Percentiles rank a stretch among this genome's conserved stretches.
Evolutionary conservation across 2,888 invertebrate genomes (phyloP).

Genomic region (Xanthorhoe spadicearia): DNA sequence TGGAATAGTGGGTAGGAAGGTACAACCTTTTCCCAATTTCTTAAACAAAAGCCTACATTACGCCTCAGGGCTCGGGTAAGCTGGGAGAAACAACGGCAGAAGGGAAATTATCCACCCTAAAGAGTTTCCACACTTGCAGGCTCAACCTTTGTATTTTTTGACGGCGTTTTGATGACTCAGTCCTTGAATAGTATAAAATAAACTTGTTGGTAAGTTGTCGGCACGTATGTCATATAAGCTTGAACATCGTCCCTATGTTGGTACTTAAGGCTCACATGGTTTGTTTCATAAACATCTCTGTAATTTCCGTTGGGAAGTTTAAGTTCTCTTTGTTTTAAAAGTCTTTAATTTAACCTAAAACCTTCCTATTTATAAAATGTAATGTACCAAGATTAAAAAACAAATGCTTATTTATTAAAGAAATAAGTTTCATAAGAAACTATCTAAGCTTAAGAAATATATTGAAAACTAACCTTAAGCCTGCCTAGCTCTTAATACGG

Average conservation of each 20-base stretch:
- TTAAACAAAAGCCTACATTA: constrained; percentile 50
- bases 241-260: constrained; percentile 48
- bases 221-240: constrained; percentile 27
- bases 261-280: constrained; percentile 51
- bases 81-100: constrained; percentile 54
- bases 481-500: not conserved
- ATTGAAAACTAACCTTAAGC: not conserved
- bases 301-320: constrained; percentile 23
- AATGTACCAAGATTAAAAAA: not conserved
- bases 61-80: constrained; percentile 45
- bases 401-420: not conserved
- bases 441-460: not conserved
- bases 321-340: constrained; percentile 7
- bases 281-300: constrained; percentile 49
- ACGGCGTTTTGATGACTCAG: not conserved
- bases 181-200: not conserved
- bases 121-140: constrained; percentile 30
- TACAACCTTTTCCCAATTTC: constrained; percentile 55
- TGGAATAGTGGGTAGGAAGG: constrained; percentile 23
- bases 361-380: not conserved
- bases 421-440: too few relatives aligned
- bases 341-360: not conserved
- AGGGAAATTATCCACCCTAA: constrained; percentile 57
- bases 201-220: not conserved
- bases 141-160: not conserved